Conservation (phyloP, 2,797 vertebrate genomes). For the Thalassophryne amazonica region DNA sequence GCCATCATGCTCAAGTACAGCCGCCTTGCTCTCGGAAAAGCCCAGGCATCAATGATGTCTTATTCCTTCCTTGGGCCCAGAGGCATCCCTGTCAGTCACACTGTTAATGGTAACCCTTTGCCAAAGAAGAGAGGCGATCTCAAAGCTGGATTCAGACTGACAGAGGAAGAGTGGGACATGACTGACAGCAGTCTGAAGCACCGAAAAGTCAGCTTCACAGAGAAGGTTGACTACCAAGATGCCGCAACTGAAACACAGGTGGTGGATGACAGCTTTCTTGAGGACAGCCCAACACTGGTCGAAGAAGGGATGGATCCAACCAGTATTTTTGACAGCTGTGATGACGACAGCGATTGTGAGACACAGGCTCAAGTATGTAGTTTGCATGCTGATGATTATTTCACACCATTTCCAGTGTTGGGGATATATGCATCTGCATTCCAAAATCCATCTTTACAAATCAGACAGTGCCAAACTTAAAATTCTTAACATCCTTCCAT, state of each 20-base stretch:
- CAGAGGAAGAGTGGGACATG: slow-evolving; percentile 86
- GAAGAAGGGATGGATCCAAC: slow-evolving; percentile 86
- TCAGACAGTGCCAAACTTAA: no score
- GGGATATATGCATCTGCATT: not conserved
- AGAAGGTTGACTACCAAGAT: slow-evolving; percentile 79
- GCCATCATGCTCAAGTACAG: slow-evolving; percentile 75
- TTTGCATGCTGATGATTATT: not conserved
- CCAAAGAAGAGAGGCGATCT: slow-evolving; percentile 81
- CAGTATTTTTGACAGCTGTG: slow-evolving; percentile 84
- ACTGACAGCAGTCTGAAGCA: slow-evolving; percentile 83
- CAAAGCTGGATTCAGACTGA: slow-evolving; percentile 87
- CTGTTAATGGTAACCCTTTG: slow-evolving; percentile 40
- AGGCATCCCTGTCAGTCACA: slow-evolving; percentile 39
- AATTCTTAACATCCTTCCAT: no score
- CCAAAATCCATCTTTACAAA: not conserved
- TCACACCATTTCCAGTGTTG: not conserved
- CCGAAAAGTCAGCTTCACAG: slow-evolving; percentile 87
- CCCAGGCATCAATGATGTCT: slow-evolving; percentile 63
- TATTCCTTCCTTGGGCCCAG: slow-evolving; percentile 56
- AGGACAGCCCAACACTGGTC: slow-evolving; percentile 91
- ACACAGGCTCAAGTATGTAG: slow-evolving; percentile 41
- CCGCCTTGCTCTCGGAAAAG: slow-evolving; percentile 62
- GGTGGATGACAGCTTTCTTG: slow-evolving; percentile 73
- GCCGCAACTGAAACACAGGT: slow-evolving; percentile 33
- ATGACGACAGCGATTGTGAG: slow-evolving; percentile 84